A percentile compares a stretch with the other conserved stretches of the same genome.
These are phyloP conservation scores for Muscina levida DNA, from an alignment of 2,888 invertebrate species.

Conservation along the genomic window DNA sequence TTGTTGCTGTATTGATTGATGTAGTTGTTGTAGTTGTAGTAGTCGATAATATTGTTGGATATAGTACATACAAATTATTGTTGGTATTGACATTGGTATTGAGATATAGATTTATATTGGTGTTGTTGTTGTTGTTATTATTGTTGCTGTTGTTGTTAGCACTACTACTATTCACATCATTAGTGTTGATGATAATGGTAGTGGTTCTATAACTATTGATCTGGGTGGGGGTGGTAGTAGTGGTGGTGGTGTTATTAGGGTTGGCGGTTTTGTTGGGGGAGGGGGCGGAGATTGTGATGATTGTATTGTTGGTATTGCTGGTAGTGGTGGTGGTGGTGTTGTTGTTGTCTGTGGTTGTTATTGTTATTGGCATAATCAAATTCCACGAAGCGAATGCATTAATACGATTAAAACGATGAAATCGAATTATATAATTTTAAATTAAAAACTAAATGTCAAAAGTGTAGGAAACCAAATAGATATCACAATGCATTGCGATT, in stretches of 20 bases:
- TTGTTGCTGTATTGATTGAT: slow-evolving; percentile 2
- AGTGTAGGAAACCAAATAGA: neutral
- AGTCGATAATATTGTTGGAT: slow-evolving; percentile 50
- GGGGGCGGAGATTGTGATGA: slow-evolving; percentile 74
- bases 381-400: too few relatives aligned
- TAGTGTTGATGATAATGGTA: slow-evolving; percentile 67
- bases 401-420: too few relatives aligned
- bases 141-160: slow-evolving; percentile 46
- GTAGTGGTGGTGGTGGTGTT: slow-evolving; percentile 65
- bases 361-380: slow-evolving; percentile 58
- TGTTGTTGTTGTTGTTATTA: neutral
- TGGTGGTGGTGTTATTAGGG: slow-evolving; percentile 66
- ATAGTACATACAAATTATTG: slow-evolving; percentile 71
- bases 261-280: slow-evolving; percentile 69
- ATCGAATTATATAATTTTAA: too few relatives aligned
- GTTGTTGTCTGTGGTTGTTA: slow-evolving; percentile 58
- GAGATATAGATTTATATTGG: too few relatives aligned
- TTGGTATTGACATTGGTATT: slow-evolving; percentile 20
- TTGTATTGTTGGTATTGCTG: slow-evolving; percentile 69
- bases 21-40: slow-evolving; percentile 28
- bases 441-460: too few relatives aligned
- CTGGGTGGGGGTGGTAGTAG: slow-evolving; percentile 39
- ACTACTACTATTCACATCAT: slow-evolving; percentile 20
- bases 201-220: slow-evolving; percentile 73
- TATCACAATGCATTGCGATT: too few relatives aligned